phyloP scores from a whole-genome alignment of 2,797 vertebrate genomes.

The Danio kyathit region DNA sequence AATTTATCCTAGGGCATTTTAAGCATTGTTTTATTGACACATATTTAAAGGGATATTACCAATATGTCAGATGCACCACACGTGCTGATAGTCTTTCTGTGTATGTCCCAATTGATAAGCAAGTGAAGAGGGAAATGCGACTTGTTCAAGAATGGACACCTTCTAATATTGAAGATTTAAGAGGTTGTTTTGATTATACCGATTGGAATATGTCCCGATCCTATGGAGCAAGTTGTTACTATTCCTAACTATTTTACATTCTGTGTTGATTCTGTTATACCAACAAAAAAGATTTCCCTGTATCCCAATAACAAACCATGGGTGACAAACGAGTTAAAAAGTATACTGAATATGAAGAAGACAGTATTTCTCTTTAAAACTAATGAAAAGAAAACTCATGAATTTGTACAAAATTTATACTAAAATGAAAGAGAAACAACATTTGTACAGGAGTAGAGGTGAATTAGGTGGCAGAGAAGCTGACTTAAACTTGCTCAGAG shows the following conservation, averaged over 20 bases:
- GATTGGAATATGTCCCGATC: neutral
- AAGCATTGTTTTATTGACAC: neutral
- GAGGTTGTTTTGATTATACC: neutral
- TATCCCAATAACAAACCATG: constrained; percentile 4
- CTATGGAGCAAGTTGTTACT: neutral
- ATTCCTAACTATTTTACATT: constrained; percentile 1
- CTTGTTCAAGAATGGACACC: neutral
- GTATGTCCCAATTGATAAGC: neutral
- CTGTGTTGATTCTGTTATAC: neutral
- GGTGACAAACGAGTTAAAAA: neutral
- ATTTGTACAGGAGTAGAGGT: too few relatives aligned
- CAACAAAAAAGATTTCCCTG: neutral
- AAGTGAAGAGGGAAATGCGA: neutral
- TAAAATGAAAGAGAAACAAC: too few relatives aligned
- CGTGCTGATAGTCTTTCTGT: neutral
- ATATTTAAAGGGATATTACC: neutral
- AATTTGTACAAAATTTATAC: too few relatives aligned
- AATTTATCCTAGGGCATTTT: neutral
- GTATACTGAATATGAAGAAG: neutral
- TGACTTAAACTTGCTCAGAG: too few relatives aligned
- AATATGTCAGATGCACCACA: neutral
- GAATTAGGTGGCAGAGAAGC: too few relatives aligned
- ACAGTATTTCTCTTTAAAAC: neutral
- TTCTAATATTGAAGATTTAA: neutral
- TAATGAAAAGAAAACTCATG: constrained; percentile 1